phyloP scores from a whole-genome alignment of 2,888 invertebrate species.

The Chromoteleia sp. region DNA sequence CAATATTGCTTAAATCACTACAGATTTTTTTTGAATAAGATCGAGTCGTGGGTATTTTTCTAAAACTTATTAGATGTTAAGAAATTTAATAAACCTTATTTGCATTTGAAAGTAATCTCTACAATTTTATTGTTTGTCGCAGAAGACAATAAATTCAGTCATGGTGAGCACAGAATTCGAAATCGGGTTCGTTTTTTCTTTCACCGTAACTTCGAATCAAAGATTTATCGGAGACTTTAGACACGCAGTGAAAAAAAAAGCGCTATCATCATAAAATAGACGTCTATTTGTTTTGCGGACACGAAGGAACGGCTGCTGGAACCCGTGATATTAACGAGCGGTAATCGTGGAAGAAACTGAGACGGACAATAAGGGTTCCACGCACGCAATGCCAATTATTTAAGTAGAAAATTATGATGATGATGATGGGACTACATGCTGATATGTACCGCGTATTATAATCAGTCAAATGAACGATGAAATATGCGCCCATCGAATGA shows the following conservation, averaged over 20 bases:
- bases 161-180: too few relatives aligned
- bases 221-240: slow-evolving; percentile 41
- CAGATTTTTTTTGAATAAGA: too few relatives aligned
- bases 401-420: slow-evolving; percentile 51
- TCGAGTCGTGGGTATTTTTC: too few relatives aligned
- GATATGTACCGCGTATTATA: slow-evolving; percentile 57
- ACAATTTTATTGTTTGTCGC: too few relatives aligned
- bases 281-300: slow-evolving; percentile 27
- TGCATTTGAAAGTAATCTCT: too few relatives aligned
- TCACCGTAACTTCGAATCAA: slow-evolving; percentile 28
- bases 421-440: slow-evolving; percentile 67
- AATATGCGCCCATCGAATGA: slow-evolving; percentile 57
- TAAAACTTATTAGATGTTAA: too few relatives aligned
- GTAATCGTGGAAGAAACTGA: slow-evolving; percentile 42
- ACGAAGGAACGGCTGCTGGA: slow-evolving; percentile 38
- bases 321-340: slow-evolving; percentile 47
- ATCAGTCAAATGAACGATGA: slow-evolving; percentile 55
- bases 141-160: too few relatives aligned
- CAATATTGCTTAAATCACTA: too few relatives aligned
- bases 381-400: slow-evolving; percentile 46
- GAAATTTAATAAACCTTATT: too few relatives aligned
- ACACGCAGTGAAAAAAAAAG: slow-evolving; percentile 20
- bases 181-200: too few relatives aligned
- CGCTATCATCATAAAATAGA: slow-evolving; percentile 40
- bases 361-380: slow-evolving; percentile 27